Evolutionary conservation across 2,113 vertebrate genomes (phyloP).

Genomic region (Bettongia penicillata): DNA sequence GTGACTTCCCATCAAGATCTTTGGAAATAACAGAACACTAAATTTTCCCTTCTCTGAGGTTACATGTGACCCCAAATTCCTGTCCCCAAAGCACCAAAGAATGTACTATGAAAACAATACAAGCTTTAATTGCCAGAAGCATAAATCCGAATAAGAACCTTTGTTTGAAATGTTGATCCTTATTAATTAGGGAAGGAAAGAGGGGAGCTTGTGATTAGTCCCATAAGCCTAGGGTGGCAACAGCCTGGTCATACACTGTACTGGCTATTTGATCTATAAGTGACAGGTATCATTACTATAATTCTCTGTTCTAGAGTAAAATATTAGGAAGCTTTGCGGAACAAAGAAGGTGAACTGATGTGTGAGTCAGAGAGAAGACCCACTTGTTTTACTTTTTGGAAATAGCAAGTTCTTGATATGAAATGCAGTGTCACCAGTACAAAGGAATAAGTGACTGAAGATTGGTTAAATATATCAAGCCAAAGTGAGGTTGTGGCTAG

Average conservation of each 20-base stretch:
- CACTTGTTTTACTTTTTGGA: neutral
- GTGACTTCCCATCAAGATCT: neutral
- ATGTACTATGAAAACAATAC: neutral
- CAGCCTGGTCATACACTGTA: neutral
- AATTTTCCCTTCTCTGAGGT: neutral
- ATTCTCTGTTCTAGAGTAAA: neutral
- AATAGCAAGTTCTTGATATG: neutral
- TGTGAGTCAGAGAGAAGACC: neutral
- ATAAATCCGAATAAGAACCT: neutral
- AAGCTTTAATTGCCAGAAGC: neutral
- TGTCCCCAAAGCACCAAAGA: neutral
- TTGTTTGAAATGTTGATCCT: neutral
- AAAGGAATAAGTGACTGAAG: neutral
- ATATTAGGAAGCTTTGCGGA: neutral
- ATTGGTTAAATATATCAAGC: neutral
- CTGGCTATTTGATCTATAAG: too few species aligned
- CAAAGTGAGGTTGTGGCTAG: neutral
- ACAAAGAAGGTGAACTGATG: neutral
- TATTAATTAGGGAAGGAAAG: neutral
- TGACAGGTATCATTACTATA: neutral
- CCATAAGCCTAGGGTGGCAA: neutral
- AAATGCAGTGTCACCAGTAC: neutral
- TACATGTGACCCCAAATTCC: neutral
- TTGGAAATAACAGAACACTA: neutral
- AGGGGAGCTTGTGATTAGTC: neutral